These are phyloP conservation scores for Argyrosomus regius DNA, from an alignment of 2,797 vertebrate species.

Conservation along the genomic window DNA sequence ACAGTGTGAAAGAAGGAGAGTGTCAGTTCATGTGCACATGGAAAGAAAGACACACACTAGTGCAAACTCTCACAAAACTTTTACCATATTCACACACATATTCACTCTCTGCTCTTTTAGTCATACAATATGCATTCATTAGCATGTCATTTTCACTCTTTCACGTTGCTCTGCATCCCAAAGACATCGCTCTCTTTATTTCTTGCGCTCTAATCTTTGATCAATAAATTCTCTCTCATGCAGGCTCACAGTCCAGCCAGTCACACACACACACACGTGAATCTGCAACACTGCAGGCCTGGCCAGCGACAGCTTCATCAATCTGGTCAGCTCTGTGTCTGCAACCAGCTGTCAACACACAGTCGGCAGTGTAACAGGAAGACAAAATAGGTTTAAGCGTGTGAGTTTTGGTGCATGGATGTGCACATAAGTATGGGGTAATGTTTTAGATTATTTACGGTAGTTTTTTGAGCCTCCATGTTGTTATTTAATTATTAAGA, in stretches of 20 bases:
- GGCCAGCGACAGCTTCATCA: slow-evolving; percentile 68
- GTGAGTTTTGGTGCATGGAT: slow-evolving; percentile 10
- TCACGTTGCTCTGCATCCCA: slow-evolving; percentile 26
- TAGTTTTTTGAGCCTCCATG: background rate
- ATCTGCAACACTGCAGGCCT: slow-evolving; percentile 55
- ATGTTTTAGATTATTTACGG: background rate
- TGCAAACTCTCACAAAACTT: slow-evolving; percentile 16
- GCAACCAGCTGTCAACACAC: slow-evolving; percentile 65
- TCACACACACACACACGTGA: slow-evolving; percentile 14
- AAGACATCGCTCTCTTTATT: slow-evolving; percentile 22
- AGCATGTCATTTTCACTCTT: slow-evolving; percentile 31
- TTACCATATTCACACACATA: slow-evolving; percentile 35
- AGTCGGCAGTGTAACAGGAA: slow-evolving; percentile 56
- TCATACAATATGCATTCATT: slow-evolving; percentile 53
- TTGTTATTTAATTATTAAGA: too few species aligned
- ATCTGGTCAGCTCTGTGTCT: slow-evolving; percentile 64
- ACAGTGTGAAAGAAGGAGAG: slow-evolving; percentile 21
- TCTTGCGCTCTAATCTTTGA: slow-evolving; percentile 22
- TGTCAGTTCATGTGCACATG: slow-evolving; percentile 24
- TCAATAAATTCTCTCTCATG: slow-evolving; percentile 26
- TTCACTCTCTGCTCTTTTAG: slow-evolving; percentile 47
- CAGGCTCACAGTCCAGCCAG: background rate
- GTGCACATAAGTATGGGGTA: background rate
- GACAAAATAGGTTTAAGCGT: slow-evolving; percentile 44
- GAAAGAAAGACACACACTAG: slow-evolving; percentile 15